Percentiles rank a stretch among this genome's conserved stretches.
Evolutionary conservation across 2,888 invertebrate species (phyloP).

Genomic region (Acleris holmiana): DNA sequence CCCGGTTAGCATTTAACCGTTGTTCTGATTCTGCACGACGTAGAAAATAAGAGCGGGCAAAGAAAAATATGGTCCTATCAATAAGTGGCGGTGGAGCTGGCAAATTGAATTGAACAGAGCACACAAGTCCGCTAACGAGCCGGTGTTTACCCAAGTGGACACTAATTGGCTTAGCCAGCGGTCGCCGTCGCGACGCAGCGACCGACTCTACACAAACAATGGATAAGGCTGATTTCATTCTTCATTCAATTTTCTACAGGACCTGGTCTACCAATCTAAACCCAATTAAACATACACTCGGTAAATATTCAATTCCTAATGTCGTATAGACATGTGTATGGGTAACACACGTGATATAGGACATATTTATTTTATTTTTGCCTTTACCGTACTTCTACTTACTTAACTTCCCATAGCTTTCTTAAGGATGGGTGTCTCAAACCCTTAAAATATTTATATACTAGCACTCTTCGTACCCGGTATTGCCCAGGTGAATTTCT

Average conservation of each 20-base stretch:
- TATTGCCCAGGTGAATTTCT: no score
- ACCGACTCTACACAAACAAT: slow-evolving; percentile 36
- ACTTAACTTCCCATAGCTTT: no score
- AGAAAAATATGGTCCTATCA: slow-evolving; percentile 73
- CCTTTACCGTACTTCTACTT: no score
- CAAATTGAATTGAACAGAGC: slow-evolving; percentile 83
- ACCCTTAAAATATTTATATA: no score
- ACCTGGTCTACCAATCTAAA: no score
- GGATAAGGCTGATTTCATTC: slow-evolving; percentile 44
- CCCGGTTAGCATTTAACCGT: slow-evolving; percentile 38
- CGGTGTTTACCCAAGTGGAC: slow-evolving; percentile 83
- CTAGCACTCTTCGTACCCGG: no score
- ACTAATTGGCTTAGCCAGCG: slow-evolving; percentile 83
- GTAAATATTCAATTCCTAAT: no score
- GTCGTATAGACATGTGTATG: no score
- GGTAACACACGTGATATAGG: no score
- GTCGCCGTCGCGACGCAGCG: slow-evolving; percentile 62
- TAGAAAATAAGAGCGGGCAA: slow-evolving; percentile 63
- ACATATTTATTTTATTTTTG: no score
- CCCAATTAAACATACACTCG: no score
- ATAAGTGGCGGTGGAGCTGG: slow-evolving; percentile 77
- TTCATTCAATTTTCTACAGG: neutral
- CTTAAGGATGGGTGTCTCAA: no score
- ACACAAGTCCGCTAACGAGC: slow-evolving; percentile 84
- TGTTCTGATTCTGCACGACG: slow-evolving; percentile 49